phyloP scores from a whole-genome alignment of 2,888 invertebrate species.

The Cabera pusaria region DNA sequence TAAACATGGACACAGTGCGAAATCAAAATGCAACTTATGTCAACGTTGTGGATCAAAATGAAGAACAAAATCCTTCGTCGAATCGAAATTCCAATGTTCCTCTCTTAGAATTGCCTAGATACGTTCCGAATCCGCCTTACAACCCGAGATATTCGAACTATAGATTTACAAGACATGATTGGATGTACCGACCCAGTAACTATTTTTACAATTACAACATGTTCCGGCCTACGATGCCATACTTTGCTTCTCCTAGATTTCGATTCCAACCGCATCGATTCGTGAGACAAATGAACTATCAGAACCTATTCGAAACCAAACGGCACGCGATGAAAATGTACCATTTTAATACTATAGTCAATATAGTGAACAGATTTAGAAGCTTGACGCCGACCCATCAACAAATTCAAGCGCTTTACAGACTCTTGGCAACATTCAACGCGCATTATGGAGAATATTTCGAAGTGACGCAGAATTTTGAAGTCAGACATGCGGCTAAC shows the following conservation, averaged over 20 bases:
- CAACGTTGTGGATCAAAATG: slow-evolving; percentile 1
- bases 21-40: slow-evolving; percentile 9
- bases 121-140: neutral
- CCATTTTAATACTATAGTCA: slow-evolving; percentile 9
- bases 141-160: slow-evolving; percentile 4
- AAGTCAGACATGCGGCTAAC: slow-evolving; percentile 43
- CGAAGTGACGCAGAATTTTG: slow-evolving; percentile 45
- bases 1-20: slow-evolving; percentile 46
- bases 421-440: slow-evolving; percentile 58
- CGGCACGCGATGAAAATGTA: neutral
- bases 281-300: slow-evolving; percentile 2
- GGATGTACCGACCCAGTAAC: neutral
- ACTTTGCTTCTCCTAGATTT: slow-evolving; percentile 3
- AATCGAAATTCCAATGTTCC: too few species aligned
- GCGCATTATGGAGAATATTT: slow-evolving; percentile 50
- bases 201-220: slow-evolving; percentile 1
- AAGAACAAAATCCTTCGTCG: too few species aligned
- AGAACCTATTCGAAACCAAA: neutral
- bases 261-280: slow-evolving; percentile 2
- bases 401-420: slow-evolving; percentile 38
- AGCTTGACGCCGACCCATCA: neutral
- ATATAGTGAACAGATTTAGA: slow-evolving; percentile 8
- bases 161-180: neutral
- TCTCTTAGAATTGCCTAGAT: neutral
- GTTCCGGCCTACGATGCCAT: slow-evolving; percentile 1